Base-by-base conservation (phyloP, 2,113 vertebrate genomes). In the Pungitius pungitius region DNA sequence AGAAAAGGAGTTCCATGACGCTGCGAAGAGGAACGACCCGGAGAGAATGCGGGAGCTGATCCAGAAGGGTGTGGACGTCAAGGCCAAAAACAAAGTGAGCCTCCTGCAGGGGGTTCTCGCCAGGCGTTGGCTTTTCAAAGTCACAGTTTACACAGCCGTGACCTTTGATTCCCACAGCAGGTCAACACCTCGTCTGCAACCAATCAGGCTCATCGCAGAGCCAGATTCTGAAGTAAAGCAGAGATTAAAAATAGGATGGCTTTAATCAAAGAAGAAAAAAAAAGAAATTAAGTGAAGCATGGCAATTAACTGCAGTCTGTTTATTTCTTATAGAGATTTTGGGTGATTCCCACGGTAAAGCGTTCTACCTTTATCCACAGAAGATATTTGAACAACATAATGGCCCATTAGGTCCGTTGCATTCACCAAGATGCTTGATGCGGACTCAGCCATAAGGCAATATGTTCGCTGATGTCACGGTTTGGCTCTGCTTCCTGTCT, bases 1-100 rank as follows among this genome's bases (percentile, higher is more conserved):
- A 18, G 97, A 98, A 59, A 96, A 95, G 87, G 94, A 95, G 55
- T 93, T 98, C 64, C 96, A 97, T 0, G 86, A 95, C 55, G 96
- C 96, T 0, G 93, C 95, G 0, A 94, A 92, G 59, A 82, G 69
- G 59, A 97, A 97, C 61, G 89, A 96, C 82, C 86, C 84, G 0
- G 80, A 47, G 20, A 95, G 73, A 83, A 95, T 97, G 93, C 81
- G 87, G 73, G 90, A 95, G 47, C 93, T 97, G 75, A 93, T 97
- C n/a, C 85, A 47, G 71, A 94, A 78, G 81, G 95, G 94, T 8
- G 95, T 97, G 3, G 83, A 97, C 20, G 37, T 95, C 80, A 94
- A 93, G 85, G 95, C 94, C 80, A 97, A 95, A 89, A 97, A 90
- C 82, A 95, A 87, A 14, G 95, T 96, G 84, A 85, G 94, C 60